Percentiles rank a stretch among this genome's conserved stretches.
phyloP scores from a whole-genome alignment of 2,113 vertebrate species.

The Lasiurus cinereus region DNA sequence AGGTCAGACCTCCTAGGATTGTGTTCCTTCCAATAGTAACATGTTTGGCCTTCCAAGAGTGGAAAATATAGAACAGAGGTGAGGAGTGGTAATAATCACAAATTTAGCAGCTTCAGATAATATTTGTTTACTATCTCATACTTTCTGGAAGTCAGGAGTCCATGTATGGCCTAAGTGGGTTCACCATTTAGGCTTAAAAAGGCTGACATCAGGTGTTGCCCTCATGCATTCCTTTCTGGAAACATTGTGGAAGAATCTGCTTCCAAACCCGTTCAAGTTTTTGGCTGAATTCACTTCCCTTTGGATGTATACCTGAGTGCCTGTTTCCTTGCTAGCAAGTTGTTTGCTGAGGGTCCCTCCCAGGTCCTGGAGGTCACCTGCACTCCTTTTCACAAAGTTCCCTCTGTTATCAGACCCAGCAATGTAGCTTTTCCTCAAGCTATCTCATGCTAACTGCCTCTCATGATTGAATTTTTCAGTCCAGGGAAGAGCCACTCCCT shows the following conservation, averaged over 20 bases:
- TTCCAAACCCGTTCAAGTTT: background rate
- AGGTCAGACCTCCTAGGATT: background rate
- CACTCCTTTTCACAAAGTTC: background rate
- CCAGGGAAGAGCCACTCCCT: background rate
- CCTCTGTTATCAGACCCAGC: background rate
- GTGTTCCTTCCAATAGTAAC: background rate
- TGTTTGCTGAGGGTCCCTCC: accelerated
- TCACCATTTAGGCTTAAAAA: background rate
- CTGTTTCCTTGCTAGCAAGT: background rate
- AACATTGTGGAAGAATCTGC: background rate
- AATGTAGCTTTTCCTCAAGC: background rate
- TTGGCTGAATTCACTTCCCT: background rate
- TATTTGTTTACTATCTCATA: background rate
- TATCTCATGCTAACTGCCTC: background rate
- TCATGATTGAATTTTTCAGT: background rate
- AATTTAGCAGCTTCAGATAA: background rate
- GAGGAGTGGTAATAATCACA: background rate
- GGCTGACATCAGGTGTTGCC: background rate
- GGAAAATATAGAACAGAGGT: background rate
- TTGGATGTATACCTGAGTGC: background rate
- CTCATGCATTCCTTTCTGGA: background rate
- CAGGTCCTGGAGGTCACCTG: background rate
- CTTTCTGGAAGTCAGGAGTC: background rate
- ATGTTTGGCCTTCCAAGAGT: background rate
- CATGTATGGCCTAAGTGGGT: background rate